A percentile compares a stretch with the other conserved stretches of the same genome.
Conservation (phyloP, 2,888 invertebrate species). For the Dicyrtoma fusca region DNA sequence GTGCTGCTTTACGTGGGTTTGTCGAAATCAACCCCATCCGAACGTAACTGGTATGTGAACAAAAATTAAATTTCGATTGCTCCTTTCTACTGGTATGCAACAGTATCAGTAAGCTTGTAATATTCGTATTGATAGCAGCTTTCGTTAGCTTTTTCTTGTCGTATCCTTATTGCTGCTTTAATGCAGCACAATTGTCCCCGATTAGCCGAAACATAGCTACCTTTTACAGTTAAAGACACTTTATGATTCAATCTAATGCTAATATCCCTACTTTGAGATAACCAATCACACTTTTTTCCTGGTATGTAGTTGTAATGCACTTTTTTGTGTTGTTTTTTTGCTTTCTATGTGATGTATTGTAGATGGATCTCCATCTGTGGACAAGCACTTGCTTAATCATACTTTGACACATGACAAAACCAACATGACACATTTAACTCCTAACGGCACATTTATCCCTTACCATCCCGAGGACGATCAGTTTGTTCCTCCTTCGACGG, state of each 20-base stretch:
- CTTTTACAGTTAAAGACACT: no score
- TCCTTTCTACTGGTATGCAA: slow-evolving; percentile 62
- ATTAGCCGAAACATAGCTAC: no score
- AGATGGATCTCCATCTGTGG: slow-evolving; percentile 27
- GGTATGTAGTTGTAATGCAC: slow-evolving; percentile 4
- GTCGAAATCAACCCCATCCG: slow-evolving; percentile 52
- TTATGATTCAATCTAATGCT: no score
- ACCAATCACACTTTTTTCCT: background rate
- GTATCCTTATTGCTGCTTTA: no score
- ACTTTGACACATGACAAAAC: slow-evolving; percentile 29
- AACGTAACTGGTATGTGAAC: slow-evolving; percentile 2
- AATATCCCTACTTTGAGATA: no score
- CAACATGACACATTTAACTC: slow-evolving; percentile 11
- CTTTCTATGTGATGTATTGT: slow-evolving; percentile 23
- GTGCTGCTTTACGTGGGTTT: slow-evolving; percentile 60
- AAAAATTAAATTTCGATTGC: slow-evolving; percentile 1
- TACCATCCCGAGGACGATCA: slow-evolving; percentile 51
- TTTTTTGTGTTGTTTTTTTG: slow-evolving; percentile 21
- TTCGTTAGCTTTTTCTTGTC: no score
- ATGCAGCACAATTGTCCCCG: no score
- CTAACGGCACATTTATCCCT: slow-evolving; percentile 21
- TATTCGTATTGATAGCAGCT: no score
- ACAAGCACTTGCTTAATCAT: slow-evolving; percentile 24
- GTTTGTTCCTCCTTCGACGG: slow-evolving; percentile 52
- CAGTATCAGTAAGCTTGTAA: no score